phyloP scores from a whole-genome alignment of 1,140 invertebrate species.

The Dendroctonus valens region DNA sequence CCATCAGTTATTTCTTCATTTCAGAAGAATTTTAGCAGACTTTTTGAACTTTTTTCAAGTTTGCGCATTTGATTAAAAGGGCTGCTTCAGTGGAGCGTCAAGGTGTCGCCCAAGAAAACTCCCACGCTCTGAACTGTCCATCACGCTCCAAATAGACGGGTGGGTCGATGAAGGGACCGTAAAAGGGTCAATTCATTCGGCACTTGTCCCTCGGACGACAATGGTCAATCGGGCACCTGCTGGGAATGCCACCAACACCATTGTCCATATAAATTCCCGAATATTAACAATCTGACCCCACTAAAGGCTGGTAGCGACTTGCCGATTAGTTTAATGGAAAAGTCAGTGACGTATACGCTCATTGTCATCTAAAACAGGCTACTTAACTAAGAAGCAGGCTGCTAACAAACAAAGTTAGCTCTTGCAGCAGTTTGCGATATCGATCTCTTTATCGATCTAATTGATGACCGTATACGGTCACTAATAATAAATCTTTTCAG shows the following conservation, averaged over 20 bases:
- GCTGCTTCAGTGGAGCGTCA: neutral
- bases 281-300: too few species aligned
- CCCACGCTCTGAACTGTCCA: constrained; percentile 22
- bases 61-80: too few species aligned
- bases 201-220: constrained; percentile 26
- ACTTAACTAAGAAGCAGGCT: constrained; percentile 12
- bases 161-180: constrained; percentile 2
- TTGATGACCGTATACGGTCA: constrained; percentile 19
- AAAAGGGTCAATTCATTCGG: constrained; percentile 27
- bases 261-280: neutral
- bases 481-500: constrained; percentile 27
- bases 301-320: too few species aligned
- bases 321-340: too few species aligned
- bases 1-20: too few species aligned
- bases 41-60: too few species aligned
- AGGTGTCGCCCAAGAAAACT: constrained; percentile 16
- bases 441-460: constrained; percentile 28
- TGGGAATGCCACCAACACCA: constrained; percentile 8
- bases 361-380: constrained; percentile 15
- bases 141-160: constrained; percentile 15
- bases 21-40: too few species aligned
- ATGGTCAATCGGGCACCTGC: constrained; percentile 24
- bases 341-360: constrained; percentile 1
- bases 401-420: constrained; percentile 23
- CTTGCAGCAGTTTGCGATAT: constrained; percentile 14